A percentile compares a stretch with the other conserved stretches of the same genome.
Conservation (phyloP, 2,888 invertebrate genomes). For the Acanthosepion esculentum region DNA sequence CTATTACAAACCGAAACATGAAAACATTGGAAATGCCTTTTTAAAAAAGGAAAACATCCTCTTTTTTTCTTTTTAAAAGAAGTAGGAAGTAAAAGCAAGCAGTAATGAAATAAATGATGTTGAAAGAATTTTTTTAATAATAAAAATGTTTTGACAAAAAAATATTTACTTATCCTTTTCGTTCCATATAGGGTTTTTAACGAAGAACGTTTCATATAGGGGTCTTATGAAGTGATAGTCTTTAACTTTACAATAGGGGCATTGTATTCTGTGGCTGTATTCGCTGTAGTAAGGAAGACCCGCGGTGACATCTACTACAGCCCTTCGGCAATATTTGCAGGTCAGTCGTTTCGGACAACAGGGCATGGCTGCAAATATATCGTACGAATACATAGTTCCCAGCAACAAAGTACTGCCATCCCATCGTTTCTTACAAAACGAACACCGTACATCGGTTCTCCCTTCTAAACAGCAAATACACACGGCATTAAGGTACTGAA, state of each 20-base stretch:
- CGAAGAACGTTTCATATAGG: constrained; percentile 75
- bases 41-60: not conserved
- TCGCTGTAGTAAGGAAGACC: constrained; percentile 93
- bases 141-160: constrained; percentile 40
- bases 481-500: constrained; percentile 92
- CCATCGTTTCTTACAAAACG: constrained; percentile 72
- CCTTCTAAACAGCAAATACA: constrained; percentile 93
- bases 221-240: constrained; percentile 97
- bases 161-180: constrained; percentile 40
- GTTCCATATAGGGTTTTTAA: constrained; percentile 65
- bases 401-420: constrained; percentile 92
- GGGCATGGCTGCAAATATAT: constrained; percentile 97
- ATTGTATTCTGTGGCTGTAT: constrained; percentile 87
- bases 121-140: constrained; percentile 33
- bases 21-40: not conserved
- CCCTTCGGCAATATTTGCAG: constrained; percentile 94
- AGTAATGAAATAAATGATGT: constrained; percentile 1
- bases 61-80: not conserved
- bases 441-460: constrained; percentile 76
- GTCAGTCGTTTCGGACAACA: constrained; percentile 94
- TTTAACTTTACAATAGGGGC: constrained; percentile 90
- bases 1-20: not conserved
- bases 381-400: constrained; percentile 98
- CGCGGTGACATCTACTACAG: constrained; percentile 88
- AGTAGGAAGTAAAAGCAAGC: not conserved